Percentiles rank a stretch among this genome's conserved stretches.
phyloP scores from a whole-genome alignment of 2,113 vertebrate genomes.

The Ardeotis arabs region DNA sequence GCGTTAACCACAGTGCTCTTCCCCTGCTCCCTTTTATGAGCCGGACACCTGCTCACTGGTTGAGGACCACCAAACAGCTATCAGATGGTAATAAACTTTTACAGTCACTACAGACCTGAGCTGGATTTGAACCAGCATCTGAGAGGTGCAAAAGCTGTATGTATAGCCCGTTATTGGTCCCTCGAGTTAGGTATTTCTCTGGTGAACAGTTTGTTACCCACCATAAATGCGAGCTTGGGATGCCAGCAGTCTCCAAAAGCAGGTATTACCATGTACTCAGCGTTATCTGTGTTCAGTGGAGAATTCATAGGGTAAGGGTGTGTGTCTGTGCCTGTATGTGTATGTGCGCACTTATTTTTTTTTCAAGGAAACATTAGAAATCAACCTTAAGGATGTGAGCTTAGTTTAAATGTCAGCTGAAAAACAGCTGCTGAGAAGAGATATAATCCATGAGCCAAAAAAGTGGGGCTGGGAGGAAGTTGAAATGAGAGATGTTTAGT shows the following conservation, averaged over 20 bases:
- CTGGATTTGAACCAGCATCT: conserved; percentile 52
- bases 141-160: conserved; percentile 42
- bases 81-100: conserved; percentile 53
- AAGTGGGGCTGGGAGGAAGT: conserved; percentile 75
- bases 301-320: background rate
- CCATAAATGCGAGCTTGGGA: background rate
- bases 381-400: conserved; percentile 68
- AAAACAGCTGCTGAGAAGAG: conserved; percentile 79
- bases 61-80: conserved; percentile 47
- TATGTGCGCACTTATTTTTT: background rate
- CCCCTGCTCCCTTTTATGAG: conserved; percentile 27
- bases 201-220: background rate
- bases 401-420: conserved; percentile 79
- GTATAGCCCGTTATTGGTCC: background rate
- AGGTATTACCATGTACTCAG: background rate
- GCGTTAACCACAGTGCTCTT: background rate
- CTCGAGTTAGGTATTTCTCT: background rate
- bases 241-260: background rate
- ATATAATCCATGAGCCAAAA: conserved; percentile 67
- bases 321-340: background rate
- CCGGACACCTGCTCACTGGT: conserved; percentile 23
- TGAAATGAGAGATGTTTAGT: conserved; percentile 77
- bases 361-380: conserved; percentile 62
- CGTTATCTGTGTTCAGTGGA: background rate
- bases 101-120: conserved; percentile 27